Evolutionary conservation across 2,113 vertebrate species (phyloP).

Genomic region (Centropus bengalensis): DNA sequence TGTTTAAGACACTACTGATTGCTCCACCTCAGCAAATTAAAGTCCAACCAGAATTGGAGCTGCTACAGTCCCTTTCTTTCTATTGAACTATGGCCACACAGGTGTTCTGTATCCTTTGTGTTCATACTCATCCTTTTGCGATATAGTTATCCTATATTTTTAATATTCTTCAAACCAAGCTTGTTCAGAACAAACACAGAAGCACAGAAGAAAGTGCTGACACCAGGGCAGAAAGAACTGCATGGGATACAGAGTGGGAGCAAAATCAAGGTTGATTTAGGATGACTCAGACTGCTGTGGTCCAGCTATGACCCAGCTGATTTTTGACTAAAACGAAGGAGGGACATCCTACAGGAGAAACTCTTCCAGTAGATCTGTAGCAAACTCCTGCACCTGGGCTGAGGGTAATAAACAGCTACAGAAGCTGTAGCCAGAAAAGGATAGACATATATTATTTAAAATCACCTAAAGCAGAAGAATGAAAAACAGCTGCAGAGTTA

Average conservation of each 20-base stretch:
- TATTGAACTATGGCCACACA: rapidly evolving
- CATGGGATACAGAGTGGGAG: neutral
- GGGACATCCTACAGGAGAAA: neutral
- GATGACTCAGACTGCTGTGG: neutral
- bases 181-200: neutral
- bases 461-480: neutral
- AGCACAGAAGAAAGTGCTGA: neutral
- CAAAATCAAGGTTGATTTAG: neutral
- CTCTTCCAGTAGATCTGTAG: neutral
- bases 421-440: neutral
- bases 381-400: neutral
- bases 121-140: neutral
- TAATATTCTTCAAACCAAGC: neutral
- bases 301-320: neutral
- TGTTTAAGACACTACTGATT: neutral
- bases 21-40: neutral
- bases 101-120: neutral
- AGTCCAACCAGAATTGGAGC: neutral
- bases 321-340: neutral
- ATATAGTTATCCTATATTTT: neutral
- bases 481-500: neutral
- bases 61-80: neutral
- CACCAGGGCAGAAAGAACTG: neutral
- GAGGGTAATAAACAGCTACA: neutral
- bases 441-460: neutral